phyloP scores from a whole-genome alignment of 2,113 vertebrate species.

The Laticauda colubrina region DNA sequence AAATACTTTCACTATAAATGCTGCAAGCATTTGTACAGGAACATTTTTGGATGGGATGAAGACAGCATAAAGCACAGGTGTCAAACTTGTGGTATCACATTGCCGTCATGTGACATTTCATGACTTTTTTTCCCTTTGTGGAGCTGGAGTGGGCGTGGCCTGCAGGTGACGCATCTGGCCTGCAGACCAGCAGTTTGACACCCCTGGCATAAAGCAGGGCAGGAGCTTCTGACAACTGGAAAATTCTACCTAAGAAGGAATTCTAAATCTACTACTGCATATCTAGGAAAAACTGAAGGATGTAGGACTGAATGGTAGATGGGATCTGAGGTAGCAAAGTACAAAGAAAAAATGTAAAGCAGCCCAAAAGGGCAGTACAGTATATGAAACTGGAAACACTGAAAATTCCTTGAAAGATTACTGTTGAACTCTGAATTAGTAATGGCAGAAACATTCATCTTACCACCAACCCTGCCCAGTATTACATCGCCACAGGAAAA shows the following conservation, averaged over 20 bases:
- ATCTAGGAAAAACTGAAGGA: slow-evolving; percentile 38
- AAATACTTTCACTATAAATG: slow-evolving; percentile 34
- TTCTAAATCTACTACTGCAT: slow-evolving; percentile 23
- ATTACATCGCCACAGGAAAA: background rate
- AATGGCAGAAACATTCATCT: background rate
- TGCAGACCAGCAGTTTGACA: too few relatives aligned
- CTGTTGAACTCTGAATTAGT: background rate
- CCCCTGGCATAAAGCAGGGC: background rate
- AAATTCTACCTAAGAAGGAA: slow-evolving; percentile 35
- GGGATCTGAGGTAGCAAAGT: slow-evolving; percentile 30
- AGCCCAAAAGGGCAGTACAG: background rate
- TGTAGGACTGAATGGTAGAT: slow-evolving; percentile 31
- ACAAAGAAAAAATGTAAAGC: slow-evolving; percentile 27
- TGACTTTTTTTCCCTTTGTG: too few relatives aligned
- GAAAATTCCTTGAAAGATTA: background rate
- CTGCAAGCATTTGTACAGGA: slow-evolving; percentile 9
- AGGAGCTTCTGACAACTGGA: background rate
- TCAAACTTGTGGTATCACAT: too few relatives aligned
- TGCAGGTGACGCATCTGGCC: too few relatives aligned
- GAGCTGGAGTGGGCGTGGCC: too few relatives aligned
- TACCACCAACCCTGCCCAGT: background rate
- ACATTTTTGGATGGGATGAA: background rate
- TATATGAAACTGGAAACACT: background rate
- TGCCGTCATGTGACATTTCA: too few relatives aligned
- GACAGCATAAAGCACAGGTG: slow-evolving; percentile 1